Percentiles rank a stretch among this genome's conserved stretches.
These are phyloP conservation scores for Mystacides longicornis DNA, from an alignment of 2,888 invertebrate species.

Conservation along the genomic window DNA sequence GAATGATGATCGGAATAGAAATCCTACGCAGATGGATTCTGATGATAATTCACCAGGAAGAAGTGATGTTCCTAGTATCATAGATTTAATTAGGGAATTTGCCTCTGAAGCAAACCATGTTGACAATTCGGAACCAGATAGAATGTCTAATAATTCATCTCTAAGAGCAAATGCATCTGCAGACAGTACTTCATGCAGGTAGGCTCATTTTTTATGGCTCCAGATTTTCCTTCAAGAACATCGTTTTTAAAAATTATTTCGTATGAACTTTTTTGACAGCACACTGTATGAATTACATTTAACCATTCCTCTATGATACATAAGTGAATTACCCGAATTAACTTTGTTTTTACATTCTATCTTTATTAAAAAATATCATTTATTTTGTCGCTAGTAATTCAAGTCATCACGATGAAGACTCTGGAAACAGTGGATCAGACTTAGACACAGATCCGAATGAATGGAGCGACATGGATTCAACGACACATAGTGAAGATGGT, in stretches of 20 bases:
- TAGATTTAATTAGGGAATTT: constrained; percentile 1
- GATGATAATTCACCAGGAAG: constrained; percentile 16
- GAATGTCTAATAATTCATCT: neutral
- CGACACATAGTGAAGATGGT: constrained; percentile 29
- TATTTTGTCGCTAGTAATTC: constrained; percentile 9
- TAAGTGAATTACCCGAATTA: too few species aligned
- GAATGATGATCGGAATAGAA: too few species aligned
- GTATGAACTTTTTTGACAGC: too few species aligned
- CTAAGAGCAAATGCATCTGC: neutral
- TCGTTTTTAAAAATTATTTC: too few species aligned
- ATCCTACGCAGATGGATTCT: constrained; percentile 19
- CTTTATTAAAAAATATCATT: too few species aligned
- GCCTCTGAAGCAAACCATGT: neutral
- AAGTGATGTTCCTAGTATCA: constrained; percentile 1
- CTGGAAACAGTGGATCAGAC: constrained; percentile 18
- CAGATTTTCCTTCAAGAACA: too few species aligned
- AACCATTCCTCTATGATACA: too few species aligned
- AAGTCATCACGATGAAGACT: constrained; percentile 11
- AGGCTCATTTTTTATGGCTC: too few species aligned
- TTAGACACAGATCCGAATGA: constrained; percentile 15
- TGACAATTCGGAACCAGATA: neutral
- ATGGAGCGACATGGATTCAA: constrained; percentile 16
- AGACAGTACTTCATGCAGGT: neutral
- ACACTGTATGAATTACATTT: too few species aligned
- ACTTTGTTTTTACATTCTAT: too few species aligned